These are phyloP conservation scores for Sebastes nivosus DNA, from an alignment of 2,797 vertebrate species.

Conservation along the genomic window DNA sequence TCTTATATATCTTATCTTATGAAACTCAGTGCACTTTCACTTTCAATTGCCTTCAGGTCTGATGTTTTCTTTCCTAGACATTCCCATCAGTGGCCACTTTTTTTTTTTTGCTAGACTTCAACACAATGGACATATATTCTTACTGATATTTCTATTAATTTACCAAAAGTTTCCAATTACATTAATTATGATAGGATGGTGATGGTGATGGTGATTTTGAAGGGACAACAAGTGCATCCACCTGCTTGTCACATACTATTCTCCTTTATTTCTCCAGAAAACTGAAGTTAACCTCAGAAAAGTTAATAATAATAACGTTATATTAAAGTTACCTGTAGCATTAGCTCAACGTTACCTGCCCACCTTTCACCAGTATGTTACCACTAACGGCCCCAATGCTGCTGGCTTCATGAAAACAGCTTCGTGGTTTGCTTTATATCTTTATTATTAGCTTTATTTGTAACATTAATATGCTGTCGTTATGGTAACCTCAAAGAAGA, in stretches of 20 bases:
- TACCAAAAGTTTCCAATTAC: background rate
- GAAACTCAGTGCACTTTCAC: constrained; percentile 1
- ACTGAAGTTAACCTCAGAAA: background rate
- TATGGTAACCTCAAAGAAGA: background rate
- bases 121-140: no score
- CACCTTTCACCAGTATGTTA: background rate
- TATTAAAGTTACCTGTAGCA: constrained; percentile 4
- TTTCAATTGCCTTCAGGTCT: background rate
- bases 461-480: background rate
- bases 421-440: background rate
- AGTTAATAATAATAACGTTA: background rate
- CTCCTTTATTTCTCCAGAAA: background rate
- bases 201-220: background rate
- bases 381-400: constrained; percentile 14
- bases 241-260: background rate
- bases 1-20: no score
- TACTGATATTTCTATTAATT: background rate
- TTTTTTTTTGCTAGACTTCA: background rate
- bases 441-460: background rate
- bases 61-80: background rate
- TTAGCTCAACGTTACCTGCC: background rate
- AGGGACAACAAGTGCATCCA: background rate
- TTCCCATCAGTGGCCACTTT: background rate
- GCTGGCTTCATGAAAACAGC: background rate
- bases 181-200: background rate